Conservation (phyloP, 2,797 vertebrate species). For the Dryobates pubescens region DNA sequence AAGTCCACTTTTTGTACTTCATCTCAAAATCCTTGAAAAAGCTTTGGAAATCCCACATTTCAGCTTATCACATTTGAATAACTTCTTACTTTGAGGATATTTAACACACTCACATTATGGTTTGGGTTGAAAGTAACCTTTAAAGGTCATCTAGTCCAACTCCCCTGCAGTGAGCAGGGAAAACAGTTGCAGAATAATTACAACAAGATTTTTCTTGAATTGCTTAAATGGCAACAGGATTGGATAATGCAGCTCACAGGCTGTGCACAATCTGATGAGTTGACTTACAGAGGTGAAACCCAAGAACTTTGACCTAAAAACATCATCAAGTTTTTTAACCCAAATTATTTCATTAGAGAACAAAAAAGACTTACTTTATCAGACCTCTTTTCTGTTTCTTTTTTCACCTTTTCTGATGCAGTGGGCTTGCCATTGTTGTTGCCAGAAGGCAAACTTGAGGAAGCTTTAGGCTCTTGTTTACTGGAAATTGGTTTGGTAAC, state of each 20-base stretch:
- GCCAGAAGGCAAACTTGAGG: conserved; percentile 83
- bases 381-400: conserved; percentile 91
- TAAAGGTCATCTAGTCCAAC: background rate
- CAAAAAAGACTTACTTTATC: conserved; percentile 85
- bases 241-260: background rate
- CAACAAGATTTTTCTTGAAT: background rate
- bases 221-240: background rate
- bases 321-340: background rate
- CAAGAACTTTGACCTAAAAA: background rate
- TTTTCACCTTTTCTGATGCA: conserved; percentile 91
- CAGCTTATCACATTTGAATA: background rate
- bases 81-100: background rate
- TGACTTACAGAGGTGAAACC: background rate
- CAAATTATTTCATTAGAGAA: background rate
- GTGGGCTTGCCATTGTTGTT: conserved; percentile 87
- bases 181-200: background rate
- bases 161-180: background rate
- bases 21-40: background rate
- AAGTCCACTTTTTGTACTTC: background rate
- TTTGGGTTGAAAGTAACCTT: background rate
- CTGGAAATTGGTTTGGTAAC: conserved; percentile 85
- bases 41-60: background rate
- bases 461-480: conserved; percentile 91
- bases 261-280: background rate
- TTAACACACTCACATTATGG: background rate